Percentiles rank a stretch among this genome's conserved stretches.
These are phyloP conservation scores for Tragelaphus imberbis DNA, from an alignment of 2,113 vertebrate genomes.

Conservation along the genomic window DNA sequence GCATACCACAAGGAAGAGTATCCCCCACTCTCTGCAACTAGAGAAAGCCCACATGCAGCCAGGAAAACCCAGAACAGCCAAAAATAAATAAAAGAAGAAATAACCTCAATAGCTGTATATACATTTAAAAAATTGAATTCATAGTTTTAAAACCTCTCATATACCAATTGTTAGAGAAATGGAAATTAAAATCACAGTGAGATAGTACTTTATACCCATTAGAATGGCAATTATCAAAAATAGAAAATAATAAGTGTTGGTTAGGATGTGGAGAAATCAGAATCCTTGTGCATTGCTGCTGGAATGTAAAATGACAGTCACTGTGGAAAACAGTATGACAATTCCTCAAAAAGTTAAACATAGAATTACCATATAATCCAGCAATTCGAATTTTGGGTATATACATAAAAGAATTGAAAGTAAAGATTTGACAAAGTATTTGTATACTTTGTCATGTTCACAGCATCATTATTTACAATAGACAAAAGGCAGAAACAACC, in stretches of 20 bases:
- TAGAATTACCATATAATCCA: not conserved
- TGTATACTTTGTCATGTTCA: not conserved
- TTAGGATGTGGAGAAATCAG: not conserved
- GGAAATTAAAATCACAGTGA: not conserved
- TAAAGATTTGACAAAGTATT: not conserved
- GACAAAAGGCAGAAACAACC: not conserved
- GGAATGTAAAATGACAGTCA: not conserved
- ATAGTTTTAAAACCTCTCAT: not conserved
- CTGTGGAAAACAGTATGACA: not conserved
- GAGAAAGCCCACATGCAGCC: not conserved
- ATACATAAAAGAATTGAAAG: not conserved
- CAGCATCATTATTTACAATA: not conserved
- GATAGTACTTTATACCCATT: not conserved
- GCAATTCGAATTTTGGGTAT: not conserved
- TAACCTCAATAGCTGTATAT: not conserved
- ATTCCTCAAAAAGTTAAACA: not conserved
- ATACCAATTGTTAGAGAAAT: not conserved
- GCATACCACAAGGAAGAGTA: not conserved
- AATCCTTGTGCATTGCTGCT: not conserved
- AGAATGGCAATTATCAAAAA: not conserved
- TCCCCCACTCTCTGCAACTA: not conserved
- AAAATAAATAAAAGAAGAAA: not conserved
- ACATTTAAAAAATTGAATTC: not conserved
- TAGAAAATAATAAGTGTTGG: not conserved
- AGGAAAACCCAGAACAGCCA: not conserved